phyloP scores from a whole-genome alignment of 2,113 vertebrate genomes.

The Hymenochirus boettgeri region DNA sequence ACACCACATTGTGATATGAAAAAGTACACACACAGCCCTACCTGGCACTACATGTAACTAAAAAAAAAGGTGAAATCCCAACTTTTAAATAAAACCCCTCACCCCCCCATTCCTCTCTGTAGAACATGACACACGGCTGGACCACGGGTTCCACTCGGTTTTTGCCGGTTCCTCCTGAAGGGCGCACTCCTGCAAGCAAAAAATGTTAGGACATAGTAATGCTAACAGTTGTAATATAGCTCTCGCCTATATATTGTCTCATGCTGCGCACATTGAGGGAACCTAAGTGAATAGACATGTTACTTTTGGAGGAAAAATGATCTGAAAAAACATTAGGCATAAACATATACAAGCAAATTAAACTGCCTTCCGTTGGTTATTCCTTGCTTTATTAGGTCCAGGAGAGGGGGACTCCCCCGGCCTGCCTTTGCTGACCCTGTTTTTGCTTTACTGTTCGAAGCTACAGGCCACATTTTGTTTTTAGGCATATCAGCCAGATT shows the following conservation, averaged over 20 bases:
- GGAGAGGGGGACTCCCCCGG: not conserved
- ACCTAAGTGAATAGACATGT: not conserved
- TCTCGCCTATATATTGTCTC: not conserved
- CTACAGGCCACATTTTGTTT: not conserved
- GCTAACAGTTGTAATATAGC: not conserved
- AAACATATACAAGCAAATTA: too few relatives aligned
- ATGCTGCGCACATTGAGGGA: not conserved
- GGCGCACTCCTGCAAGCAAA: too few relatives aligned
- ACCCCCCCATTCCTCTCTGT: too few relatives aligned
- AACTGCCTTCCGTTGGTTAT: not conserved
- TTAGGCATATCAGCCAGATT: too few relatives aligned
- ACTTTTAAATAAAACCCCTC: not conserved
- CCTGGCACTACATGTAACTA: not conserved
- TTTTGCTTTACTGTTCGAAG: not conserved
- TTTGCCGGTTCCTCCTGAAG: too few relatives aligned
- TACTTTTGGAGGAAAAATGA: too few relatives aligned
- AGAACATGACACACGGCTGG: too few relatives aligned
- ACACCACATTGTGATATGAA: not conserved
- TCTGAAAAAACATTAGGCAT: too few relatives aligned
- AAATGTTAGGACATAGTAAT: too few relatives aligned
- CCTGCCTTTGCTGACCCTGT: not conserved
- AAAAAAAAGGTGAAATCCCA: too few relatives aligned
- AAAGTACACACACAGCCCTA: too few relatives aligned
- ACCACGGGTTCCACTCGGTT: too few relatives aligned
- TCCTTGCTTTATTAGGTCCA: not conserved